These are phyloP conservation scores for Tiliacea aurago DNA, from an alignment of 2,888 invertebrate genomes.

Conservation along the genomic window DNA sequence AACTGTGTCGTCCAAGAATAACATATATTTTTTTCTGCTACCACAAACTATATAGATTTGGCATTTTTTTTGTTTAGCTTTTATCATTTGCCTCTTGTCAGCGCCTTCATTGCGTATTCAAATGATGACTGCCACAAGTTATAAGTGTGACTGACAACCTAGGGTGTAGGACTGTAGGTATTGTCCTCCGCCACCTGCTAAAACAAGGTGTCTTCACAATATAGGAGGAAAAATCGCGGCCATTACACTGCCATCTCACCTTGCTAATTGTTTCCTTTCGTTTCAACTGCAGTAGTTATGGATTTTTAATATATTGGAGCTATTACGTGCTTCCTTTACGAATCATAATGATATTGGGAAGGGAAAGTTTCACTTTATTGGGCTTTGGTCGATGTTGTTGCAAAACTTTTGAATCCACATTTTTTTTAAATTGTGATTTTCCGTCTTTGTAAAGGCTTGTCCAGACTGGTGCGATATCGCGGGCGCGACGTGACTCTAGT, in stretches of 20 bases:
- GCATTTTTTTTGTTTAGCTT: no score
- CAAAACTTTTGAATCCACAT: background rate
- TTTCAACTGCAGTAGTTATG: constrained; percentile 48
- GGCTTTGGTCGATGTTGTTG: background rate
- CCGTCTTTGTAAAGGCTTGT: background rate
- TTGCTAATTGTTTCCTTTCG: constrained; percentile 87
- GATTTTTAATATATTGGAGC: constrained; percentile 46
- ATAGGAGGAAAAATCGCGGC: constrained; percentile 75
- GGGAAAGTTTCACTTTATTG: constrained; percentile 24
- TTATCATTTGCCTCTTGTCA: no score
- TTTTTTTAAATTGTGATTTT: background rate
- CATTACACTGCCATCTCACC: constrained; percentile 78
- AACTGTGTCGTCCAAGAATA: no score
- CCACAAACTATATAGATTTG: no score
- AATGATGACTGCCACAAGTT: constrained; percentile 4
- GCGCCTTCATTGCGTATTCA: constrained; percentile 28
- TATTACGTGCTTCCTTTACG: constrained; percentile 41
- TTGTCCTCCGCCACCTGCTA: constrained; percentile 76
- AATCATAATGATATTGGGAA: constrained; percentile 33
- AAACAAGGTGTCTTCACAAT: constrained; percentile 73
- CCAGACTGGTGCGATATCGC: no score
- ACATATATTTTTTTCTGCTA: no score
- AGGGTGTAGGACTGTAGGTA: constrained; percentile 47
- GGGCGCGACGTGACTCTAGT: no score
- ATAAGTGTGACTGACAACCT: constrained; percentile 22